Evolutionary conservation across 2,113 vertebrate species (phyloP).

Genomic region (Pitta sordida): DNA sequence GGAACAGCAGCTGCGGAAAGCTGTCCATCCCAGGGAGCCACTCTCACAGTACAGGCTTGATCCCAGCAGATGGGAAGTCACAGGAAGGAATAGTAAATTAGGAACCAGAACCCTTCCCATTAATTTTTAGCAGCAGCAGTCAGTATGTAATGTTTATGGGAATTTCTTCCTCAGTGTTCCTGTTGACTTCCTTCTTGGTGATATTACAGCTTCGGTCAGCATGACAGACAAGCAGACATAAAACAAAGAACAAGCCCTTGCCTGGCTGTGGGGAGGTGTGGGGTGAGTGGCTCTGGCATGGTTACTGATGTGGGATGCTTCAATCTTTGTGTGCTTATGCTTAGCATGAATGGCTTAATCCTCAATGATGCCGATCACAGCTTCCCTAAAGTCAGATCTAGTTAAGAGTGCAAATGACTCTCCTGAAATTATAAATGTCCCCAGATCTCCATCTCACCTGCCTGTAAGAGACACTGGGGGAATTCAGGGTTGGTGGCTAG

Average conservation of each 20-base stretch:
- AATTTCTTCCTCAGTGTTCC: background rate
- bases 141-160: background rate
- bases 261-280: fast-evolving
- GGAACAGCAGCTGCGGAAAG: background rate
- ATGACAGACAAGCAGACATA: background rate
- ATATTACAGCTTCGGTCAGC: background rate
- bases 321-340: fast-evolving
- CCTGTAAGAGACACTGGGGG: fast-evolving
- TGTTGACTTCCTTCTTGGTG: background rate
- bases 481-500: background rate
- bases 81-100: constrained; percentile 22
- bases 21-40: background rate
- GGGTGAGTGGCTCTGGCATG: fast-evolving
- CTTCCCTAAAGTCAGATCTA: background rate
- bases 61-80: background rate
- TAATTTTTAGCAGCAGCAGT: constrained; percentile 45
- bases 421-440: background rate
- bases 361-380: background rate
- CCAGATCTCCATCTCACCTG: background rate
- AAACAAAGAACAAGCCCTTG: background rate
- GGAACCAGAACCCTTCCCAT: background rate
- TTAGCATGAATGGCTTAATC: background rate
- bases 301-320: background rate
- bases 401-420: background rate
- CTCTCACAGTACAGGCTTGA: background rate